Evolutionary conservation across 2,113 vertebrate genomes (phyloP).

Genomic region (Grammomys surdaster): DNA sequence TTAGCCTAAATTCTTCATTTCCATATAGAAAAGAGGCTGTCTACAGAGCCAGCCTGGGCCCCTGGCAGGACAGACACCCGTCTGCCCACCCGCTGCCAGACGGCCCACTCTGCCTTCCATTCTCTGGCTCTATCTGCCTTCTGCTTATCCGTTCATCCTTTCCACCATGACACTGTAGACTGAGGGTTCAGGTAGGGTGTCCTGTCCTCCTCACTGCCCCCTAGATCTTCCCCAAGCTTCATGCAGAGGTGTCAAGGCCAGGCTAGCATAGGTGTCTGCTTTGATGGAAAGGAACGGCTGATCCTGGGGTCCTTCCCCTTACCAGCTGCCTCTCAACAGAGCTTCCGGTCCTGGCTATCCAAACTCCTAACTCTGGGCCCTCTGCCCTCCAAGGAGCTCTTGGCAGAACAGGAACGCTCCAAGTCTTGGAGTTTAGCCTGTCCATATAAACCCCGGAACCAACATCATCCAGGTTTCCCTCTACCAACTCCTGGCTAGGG

Average conservation of each 20-base stretch:
- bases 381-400: background rate
- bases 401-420: background rate
- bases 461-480: background rate
- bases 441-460: background rate
- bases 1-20: constrained; percentile 99
- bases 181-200: background rate
- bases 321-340: background rate
- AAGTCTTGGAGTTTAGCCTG: background rate
- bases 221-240: constrained; percentile 4
- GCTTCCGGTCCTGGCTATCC: background rate
- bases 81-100: constrained; percentile 73
- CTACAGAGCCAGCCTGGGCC: constrained; percentile 91
- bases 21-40: constrained; percentile 99
- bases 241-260: background rate
- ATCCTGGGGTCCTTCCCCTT: background rate
- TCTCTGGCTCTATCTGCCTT: background rate
- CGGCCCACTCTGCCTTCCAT: background rate
- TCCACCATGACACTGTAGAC: background rate
- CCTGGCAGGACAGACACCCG: constrained; percentile 86
- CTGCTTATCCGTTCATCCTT: background rate
- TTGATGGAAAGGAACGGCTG: accelerated
- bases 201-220: background rate
- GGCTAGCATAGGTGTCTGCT: background rate
- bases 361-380: background rate
- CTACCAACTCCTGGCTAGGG: background rate